Evolutionary conservation across 2,888 invertebrate species (phyloP).

Genomic region (Xylota sylvarum): DNA sequence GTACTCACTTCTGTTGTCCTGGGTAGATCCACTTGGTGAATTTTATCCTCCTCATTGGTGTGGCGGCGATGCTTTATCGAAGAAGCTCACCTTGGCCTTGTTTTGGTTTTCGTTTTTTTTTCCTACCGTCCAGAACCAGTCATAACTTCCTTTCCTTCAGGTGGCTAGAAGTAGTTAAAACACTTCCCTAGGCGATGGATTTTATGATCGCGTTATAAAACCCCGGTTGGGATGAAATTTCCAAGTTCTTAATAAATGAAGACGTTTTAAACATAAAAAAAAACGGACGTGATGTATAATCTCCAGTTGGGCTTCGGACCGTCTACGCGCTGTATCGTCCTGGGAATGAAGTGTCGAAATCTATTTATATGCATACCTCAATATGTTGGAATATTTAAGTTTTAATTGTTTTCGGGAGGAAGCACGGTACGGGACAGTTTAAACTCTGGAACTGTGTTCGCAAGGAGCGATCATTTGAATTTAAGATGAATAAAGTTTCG

Average conservation of each 20-base stretch:
- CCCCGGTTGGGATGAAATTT: slow-evolving; percentile 50
- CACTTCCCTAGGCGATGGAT: slow-evolving; percentile 54
- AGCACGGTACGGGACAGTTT: not conserved
- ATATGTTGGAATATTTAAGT: slow-evolving; percentile 25
- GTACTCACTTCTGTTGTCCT: slow-evolving; percentile 19
- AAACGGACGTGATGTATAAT: slow-evolving; percentile 55
- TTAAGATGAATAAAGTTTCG: slow-evolving; percentile 16
- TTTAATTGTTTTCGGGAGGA: slow-evolving; percentile 29
- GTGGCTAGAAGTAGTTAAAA: slow-evolving; percentile 62
- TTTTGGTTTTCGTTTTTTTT: slow-evolving; percentile 6
- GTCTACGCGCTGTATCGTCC: slow-evolving; percentile 3
- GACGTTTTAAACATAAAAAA: slow-evolving; percentile 61
- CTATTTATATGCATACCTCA: slow-evolving; percentile 14
- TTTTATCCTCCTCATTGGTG: slow-evolving; percentile 50
- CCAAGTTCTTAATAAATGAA: slow-evolving; percentile 67
- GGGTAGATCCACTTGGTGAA: not conserved
- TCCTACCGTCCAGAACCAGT: slow-evolving; percentile 18
- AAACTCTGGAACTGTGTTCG: not conserved
- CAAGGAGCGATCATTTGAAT: not conserved
- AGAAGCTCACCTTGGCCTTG: slow-evolving; percentile 45
- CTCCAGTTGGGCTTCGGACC: not conserved
- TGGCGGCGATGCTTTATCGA: slow-evolving; percentile 28
- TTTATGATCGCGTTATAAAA: slow-evolving; percentile 73
- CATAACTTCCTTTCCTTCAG: slow-evolving; percentile 59
- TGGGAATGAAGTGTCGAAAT: slow-evolving; percentile 2